Base-by-base conservation (phyloP, 1,140 invertebrate species). In the Palaemon carinicauda region DNA sequence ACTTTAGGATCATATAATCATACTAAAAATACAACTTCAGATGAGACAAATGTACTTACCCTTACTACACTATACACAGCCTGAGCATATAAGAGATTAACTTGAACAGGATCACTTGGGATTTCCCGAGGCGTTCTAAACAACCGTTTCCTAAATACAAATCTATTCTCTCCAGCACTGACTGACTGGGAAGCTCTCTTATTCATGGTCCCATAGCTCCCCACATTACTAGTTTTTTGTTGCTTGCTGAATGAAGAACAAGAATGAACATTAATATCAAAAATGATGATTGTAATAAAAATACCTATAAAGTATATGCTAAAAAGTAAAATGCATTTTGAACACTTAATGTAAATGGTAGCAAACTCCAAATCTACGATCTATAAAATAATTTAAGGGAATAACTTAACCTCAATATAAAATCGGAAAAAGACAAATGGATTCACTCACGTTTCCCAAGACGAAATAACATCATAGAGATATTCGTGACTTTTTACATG, bases 61-160 rank as follows among this genome's bases (percentile, higher is more conserved):
- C 97, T 97, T 9, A 98, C 97, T 65, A 98, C 96, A 90, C 95
- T 96, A 90, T 98, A 95, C 1, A 98, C 97, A 89, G 97, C 97
- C 92, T 99, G 97, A 54, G 97, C 96, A 92, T 98, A 99, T 1
- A 99, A 92, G 90, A 99, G 94, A 90, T 97, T 97, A 7, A 98
- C 96, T 93, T 99, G 97, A 0, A 98, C 96, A 0, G 97, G 97
- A 92, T 99, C 97, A 91, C 98, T 97, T n/a, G 97, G 97, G 82
- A 98, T 93, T 92, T 98, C 97, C 50, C 96, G 93, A 3, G 95
- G 96, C 88, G 95, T 95, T 84, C 95, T 94, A 92, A 98, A 99
- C 7, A 99, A 91, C 73, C 97, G 93, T 83, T 97, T 95, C 90
- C 97, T 97, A 92, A 99, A 98, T 82, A 98, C 95, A 91, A 98